Evolutionary conservation across 2,888 invertebrate genomes (phyloP).

Genomic region (Platycheirus rosarum): DNA sequence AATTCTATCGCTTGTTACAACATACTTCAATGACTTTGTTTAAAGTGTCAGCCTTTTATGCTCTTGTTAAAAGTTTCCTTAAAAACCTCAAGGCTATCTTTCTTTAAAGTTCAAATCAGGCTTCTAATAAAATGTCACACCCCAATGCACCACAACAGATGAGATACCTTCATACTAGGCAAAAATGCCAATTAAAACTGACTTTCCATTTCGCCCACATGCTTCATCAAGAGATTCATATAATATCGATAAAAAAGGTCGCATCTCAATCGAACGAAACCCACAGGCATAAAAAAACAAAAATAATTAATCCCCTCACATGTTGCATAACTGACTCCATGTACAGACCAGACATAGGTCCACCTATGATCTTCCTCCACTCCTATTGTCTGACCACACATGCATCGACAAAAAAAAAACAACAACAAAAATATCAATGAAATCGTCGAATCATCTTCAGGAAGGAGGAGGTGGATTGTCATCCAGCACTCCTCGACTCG

Average conservation of each 20-base stretch:
- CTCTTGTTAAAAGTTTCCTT: too few relatives aligned
- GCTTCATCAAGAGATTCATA: conserved; percentile 32
- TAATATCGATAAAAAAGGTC: conserved; percentile 40
- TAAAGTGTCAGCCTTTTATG: too few relatives aligned
- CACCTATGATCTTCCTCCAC: conserved; percentile 2
- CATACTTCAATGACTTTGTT: too few relatives aligned
- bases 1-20: too few relatives aligned
- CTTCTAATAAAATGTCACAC: too few relatives aligned
- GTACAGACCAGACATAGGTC: background rate
- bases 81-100: too few relatives aligned
- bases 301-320: conserved; percentile 62
- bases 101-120: too few relatives aligned
- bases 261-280: background rate
- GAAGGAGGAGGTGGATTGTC: conserved; percentile 9
- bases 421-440: conserved; percentile 1
- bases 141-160: too few relatives aligned
- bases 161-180: too few relatives aligned
- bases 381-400: conserved; percentile 34
- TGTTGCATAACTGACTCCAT: conserved; percentile 39
- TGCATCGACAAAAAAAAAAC: background rate
- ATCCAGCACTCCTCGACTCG: conserved; percentile 1
- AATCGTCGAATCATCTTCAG: too few relatives aligned
- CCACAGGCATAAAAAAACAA: conserved; percentile 20
- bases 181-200: conserved; percentile 51
- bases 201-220: conserved; percentile 57